Evolutionary conservation across 2,113 vertebrate species (phyloP), one percentile per base, ranked within the genome.

Genomic region (rat (Rattus norvegicus)): DNA sequence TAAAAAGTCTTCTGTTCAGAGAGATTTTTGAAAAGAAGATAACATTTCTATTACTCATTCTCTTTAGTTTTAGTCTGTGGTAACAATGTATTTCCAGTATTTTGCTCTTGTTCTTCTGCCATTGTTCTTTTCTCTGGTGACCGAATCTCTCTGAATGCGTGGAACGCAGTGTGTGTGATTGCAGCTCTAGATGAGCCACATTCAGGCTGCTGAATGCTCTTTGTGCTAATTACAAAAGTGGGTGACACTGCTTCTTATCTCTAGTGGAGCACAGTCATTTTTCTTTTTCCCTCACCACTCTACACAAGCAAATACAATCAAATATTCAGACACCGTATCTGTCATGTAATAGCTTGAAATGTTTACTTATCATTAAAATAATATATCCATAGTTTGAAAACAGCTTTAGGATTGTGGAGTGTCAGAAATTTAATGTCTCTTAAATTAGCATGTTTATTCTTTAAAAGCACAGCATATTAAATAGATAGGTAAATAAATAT

Each of bases 31-130:
- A 91, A 52, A 69, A 70, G 90, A 72, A 92, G 95, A 94, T 88
- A 93, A 94, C 75, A 94, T 97, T 94, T 92, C 69, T 93, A 30
- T 94, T 94, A 80, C 43, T 39, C 69, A 16, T 85, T 76, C 93
- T 77, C 79, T 88, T 92, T 92, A 39, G 92, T 54, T 30, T n/a
- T 76, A 19, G 0, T 72, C 85, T 86, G 73, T 84, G 90, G 52
- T 92, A 61, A 52, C 20, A 28, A 43, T 1, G 30, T 84, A 65
- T 65, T 93, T 30, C 16, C 39, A 87, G 73, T 30, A 19, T 84
- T 95, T 88, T 59, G 73, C 67, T 83, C 87, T 6, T 69, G 36
- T 93, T 83, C 94, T 80, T 76, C 61, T 83, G 36, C 43, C 73
- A 39, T 67, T n/a, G 80, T 93, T 83, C 89, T 92, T 75, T 72